A percentile compares a stretch with the other conserved stretches of the same genome.
Evolutionary conservation across 2,888 invertebrate genomes (phyloP).

Genomic region (Seladonia tumulorum): DNA sequence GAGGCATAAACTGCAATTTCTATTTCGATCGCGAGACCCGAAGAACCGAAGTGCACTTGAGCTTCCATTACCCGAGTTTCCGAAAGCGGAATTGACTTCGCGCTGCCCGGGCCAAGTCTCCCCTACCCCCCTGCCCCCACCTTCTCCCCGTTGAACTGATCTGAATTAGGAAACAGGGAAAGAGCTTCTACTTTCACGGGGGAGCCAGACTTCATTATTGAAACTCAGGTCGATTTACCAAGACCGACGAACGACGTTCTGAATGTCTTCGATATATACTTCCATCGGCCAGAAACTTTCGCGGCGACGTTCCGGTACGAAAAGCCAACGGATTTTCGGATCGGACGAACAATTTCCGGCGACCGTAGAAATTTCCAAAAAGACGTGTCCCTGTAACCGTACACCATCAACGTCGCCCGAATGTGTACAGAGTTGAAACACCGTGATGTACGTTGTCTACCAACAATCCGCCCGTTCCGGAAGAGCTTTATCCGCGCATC

Average conservation of each 20-base stretch:
- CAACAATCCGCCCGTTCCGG: background rate
- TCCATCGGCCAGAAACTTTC: background rate
- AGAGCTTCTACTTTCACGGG: slow-evolving; percentile 42
- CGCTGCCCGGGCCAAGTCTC: slow-evolving; percentile 34
- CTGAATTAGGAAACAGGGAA: slow-evolving; percentile 48
- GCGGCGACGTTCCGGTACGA: background rate
- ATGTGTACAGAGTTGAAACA: background rate
- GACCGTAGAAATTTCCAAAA: background rate
- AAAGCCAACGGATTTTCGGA: background rate
- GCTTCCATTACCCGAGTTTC: slow-evolving; percentile 54
- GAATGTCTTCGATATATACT: background rate
- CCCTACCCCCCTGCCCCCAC: background rate
- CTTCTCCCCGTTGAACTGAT: slow-evolving; percentile 28
- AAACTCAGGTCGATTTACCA: slow-evolving; percentile 18
- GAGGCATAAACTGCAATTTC: slow-evolving; percentile 35
- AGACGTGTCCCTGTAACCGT: background rate
- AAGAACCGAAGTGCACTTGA: slow-evolving; percentile 47
- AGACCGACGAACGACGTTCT: background rate
- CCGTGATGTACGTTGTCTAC: background rate
- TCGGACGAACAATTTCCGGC: background rate
- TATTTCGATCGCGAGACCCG: slow-evolving; percentile 43
- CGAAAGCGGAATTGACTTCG: slow-evolving; percentile 54
- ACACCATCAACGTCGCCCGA: background rate
- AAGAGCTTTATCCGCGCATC: background rate
- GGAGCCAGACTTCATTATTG: slow-evolving; percentile 20